Evolutionary conservation across 2,113 vertebrate species (phyloP).

Genomic region (Catharus bicknelli): DNA sequence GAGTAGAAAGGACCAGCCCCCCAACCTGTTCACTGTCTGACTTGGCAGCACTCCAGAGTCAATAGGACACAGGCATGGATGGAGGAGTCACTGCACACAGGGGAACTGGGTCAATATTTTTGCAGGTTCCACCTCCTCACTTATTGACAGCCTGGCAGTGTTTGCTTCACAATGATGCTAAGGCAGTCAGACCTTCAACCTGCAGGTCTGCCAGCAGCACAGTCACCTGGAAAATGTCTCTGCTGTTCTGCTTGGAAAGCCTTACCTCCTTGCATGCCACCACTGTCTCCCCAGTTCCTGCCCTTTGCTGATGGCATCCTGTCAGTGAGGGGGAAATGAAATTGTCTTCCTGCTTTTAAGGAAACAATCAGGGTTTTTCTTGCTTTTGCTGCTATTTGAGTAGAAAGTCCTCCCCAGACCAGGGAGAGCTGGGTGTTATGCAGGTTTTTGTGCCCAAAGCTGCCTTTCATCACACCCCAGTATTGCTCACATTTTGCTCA

Average conservation of each 20-base stretch:
- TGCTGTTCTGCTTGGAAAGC: background rate
- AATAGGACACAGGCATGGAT: background rate
- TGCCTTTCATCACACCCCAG: background rate
- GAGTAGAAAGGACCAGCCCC: background rate
- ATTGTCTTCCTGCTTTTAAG: background rate
- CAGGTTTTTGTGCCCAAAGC: background rate
- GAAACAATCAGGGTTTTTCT: background rate
- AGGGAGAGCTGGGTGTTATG: background rate
- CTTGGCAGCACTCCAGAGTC: background rate
- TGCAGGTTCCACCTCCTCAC: background rate
- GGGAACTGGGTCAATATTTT: background rate
- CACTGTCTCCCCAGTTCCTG: background rate
- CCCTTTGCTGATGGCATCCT: background rate
- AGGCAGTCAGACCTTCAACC: background rate
- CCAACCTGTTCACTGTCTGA: too few species aligned
- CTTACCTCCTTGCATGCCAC: background rate
- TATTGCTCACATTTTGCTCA: background rate
- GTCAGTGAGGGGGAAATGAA: background rate
- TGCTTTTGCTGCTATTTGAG: background rate
- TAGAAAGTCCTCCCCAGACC: background rate
- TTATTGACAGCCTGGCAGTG: background rate
- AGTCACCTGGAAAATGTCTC: background rate
- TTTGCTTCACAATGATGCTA: background rate
- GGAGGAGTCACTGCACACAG: background rate
- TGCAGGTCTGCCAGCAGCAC: background rate